Base-by-base conservation (phyloP, 2,797 vertebrate species). In the Eutrigla gurnardus region DNA sequence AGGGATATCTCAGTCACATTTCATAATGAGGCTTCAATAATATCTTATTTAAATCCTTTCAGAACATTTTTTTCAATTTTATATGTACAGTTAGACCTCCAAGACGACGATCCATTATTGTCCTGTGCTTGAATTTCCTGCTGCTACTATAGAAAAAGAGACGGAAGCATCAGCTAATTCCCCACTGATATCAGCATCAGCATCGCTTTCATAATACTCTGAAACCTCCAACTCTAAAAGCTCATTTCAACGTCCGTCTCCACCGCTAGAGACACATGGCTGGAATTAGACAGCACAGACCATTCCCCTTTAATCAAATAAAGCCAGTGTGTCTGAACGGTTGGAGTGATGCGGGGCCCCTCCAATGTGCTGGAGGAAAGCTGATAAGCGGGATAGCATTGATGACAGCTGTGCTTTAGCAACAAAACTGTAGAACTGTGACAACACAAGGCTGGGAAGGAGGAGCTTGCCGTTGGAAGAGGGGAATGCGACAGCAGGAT, bases 391-490 rank as follows among this genome's bases (percentile, higher is more conserved):
- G 82, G 75, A 72, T 47, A 69, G 72, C 82, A 18, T 39, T 63
- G 70, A 76, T 78, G 85, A 74, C 79, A 88, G 79, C 81, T 85
- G 83, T 73, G 75, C 85, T 90, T 82, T 53, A 78, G 85, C 74
- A 74, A 60, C 73, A 65, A 43, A 10, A 39, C 81, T 67, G 72
- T 32, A 75, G 70, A 84, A 82, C 50, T 69, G 67, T 79, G 79
- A 82, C 74, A 78, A 72, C 77, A 71, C 77, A 40, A 18, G 58
- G 60, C 70, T 35, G 73, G 58, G 37, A 70, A 70, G 78, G 52
- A 73, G 63, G 78, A 12, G 77, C 76, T 79, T 15, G 45, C 58
- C 35, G 61, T 54, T 65, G 46, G 53, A 70, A 14, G 68, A 81
- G 50, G 50, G 36, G 37, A 74, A 73, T 5, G 49, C 72, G 49